These are phyloP conservation scores for Yponomeuta plumbellus DNA, from an alignment of 2,888 invertebrate species.

Conservation along the genomic window DNA sequence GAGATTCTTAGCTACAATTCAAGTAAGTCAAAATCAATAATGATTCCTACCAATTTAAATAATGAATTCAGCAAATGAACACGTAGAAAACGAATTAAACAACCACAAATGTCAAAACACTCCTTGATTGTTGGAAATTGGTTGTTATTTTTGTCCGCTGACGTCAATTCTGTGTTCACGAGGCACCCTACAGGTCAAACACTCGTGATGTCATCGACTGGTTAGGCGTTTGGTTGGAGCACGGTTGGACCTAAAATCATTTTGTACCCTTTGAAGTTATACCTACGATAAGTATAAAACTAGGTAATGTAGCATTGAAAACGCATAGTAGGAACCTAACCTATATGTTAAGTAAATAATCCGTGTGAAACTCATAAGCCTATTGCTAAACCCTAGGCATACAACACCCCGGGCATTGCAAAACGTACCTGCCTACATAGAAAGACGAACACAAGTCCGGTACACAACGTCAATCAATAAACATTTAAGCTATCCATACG, in stretches of 20 bases:
- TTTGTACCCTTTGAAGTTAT: too few species aligned
- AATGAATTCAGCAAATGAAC: too few species aligned
- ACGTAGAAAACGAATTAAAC: neutral
- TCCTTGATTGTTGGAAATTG: neutral
- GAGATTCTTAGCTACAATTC: too few species aligned
- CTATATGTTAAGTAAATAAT: too few species aligned
- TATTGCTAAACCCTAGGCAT: too few species aligned
- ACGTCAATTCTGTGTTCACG: neutral
- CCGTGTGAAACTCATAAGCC: too few species aligned
- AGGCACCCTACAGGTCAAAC: neutral
- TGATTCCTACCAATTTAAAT: too few species aligned
- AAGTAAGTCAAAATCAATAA: too few species aligned
- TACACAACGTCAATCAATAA: neutral
- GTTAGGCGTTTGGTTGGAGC: neutral
- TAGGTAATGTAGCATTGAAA: too few species aligned
- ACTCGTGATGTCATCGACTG: neutral
- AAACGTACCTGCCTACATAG: too few species aligned
- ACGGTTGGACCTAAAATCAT: neutral
- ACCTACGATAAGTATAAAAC: too few species aligned
- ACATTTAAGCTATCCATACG: conserved; percentile 6
- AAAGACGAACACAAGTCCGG: neutral
- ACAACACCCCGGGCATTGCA: neutral
- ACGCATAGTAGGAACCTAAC: too few species aligned
- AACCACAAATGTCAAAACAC: neutral
- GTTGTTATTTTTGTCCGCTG: neutral